Conservation (phyloP, 2,888 invertebrate genomes). For the Dicyrtoma fusca region DNA sequence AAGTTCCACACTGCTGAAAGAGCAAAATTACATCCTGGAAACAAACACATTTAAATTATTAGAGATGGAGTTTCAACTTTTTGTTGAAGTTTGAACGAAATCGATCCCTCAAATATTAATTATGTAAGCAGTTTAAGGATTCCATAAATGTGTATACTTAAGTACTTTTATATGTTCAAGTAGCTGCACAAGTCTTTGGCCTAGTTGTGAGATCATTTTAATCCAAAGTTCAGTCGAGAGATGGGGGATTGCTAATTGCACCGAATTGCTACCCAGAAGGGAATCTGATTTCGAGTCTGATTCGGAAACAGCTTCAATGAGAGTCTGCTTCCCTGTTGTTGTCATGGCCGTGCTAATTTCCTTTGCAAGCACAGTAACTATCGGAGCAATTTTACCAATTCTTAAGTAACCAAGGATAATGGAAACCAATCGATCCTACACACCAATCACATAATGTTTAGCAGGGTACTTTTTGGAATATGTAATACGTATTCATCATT, state of each 20-base stretch:
- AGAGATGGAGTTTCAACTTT: neutral
- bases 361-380: slow-evolving; percentile 54
- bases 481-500: neutral
- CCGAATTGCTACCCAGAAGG: slow-evolving; percentile 50
- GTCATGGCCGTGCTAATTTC: slow-evolving; percentile 56
- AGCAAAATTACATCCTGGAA: slow-evolving; percentile 50
- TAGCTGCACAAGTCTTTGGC: slow-evolving; percentile 50
- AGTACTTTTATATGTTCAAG: slow-evolving; percentile 51
- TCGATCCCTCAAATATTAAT: neutral
- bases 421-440: slow-evolving; percentile 62
- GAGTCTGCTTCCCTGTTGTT: slow-evolving; percentile 54
- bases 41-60: neutral
- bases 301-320: slow-evolving; percentile 56
- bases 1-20: slow-evolving; percentile 55
- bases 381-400: slow-evolving; percentile 57
- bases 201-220: slow-evolving; percentile 54
- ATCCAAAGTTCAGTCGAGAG: slow-evolving; percentile 53
- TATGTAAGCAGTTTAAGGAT: neutral
- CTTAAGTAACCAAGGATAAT: slow-evolving; percentile 63
- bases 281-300: slow-evolving; percentile 55
- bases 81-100: neutral
- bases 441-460: neutral
- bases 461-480: too few species aligned
- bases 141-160: neutral
- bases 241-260: slow-evolving; percentile 52